phyloP scores from a whole-genome alignment of 2,797 vertebrate species.

The Atherinosoma microstoma region DNA sequence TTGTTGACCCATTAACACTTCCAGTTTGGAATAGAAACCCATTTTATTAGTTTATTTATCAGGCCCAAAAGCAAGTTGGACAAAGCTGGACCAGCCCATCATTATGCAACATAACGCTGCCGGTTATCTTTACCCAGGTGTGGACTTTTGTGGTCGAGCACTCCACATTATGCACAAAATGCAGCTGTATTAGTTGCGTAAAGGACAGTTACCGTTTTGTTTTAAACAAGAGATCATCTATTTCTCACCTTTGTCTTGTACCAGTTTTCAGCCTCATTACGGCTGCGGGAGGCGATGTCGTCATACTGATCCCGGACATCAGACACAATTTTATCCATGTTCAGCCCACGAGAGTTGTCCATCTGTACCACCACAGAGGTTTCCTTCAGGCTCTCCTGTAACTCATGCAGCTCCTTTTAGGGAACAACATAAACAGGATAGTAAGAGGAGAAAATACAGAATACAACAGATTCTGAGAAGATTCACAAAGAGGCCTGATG shows the following conservation, averaged over 20 bases:
- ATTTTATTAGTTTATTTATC: neutral
- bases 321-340: conserved; percentile 80
- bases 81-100: neutral
- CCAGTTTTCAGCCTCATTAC: conserved; percentile 87
- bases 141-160: neutral
- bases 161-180: neutral
- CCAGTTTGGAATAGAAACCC: neutral
- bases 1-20: neutral
- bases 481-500: neutral
- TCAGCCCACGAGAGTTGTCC: conserved; percentile 83
- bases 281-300: conserved; percentile 77
- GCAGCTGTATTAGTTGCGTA: neutral
- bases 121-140: neutral
- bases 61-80: neutral
- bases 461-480: neutral
- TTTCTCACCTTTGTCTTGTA: conserved; percentile 87
- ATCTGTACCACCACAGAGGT: conserved; percentile 85
- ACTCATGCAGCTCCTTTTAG: conserved; percentile 86
- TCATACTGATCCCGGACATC: conserved; percentile 82
- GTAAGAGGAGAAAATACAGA: conserved; percentile 12
- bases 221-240: neutral
- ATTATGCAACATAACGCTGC: neutral
- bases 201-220: neutral
- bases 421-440: conserved; percentile 3
- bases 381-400: conserved; percentile 80